Percentiles rank a stretch among this genome's conserved stretches.
These are phyloP conservation scores for Allacma fusca DNA, from an alignment of 2,888 invertebrate genomes.

Conservation along the genomic window DNA sequence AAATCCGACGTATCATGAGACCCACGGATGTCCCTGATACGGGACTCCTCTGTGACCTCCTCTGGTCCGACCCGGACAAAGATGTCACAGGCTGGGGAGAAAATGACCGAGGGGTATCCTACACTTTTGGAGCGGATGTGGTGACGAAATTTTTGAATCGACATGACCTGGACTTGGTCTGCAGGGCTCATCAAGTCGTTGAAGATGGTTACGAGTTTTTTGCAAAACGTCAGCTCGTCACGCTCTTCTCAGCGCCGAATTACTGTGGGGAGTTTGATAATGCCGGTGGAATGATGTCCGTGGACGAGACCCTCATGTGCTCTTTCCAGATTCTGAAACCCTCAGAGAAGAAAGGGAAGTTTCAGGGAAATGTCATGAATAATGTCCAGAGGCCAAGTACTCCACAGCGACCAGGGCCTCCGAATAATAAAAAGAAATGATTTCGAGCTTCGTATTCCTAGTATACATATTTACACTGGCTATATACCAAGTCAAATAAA, in stretches of 20 bases:
- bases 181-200: conserved; percentile 97
- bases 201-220: conserved; percentile 99
- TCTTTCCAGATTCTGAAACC: conserved; percentile 99
- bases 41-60: conserved; percentile 76
- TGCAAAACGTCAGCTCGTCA: conserved; percentile 96
- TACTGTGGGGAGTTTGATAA: conserved; percentile 99
- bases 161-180: conserved; percentile 96
- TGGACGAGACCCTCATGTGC: conserved; percentile 98
- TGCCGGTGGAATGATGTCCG: conserved; percentile 99
- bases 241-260: conserved; percentile 97
- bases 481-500: too few relatives aligned
- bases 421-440: too few relatives aligned
- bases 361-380: conserved; percentile 83
- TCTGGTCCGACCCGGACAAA: conserved; percentile 98
- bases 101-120: conserved; percentile 97
- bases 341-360: conserved; percentile 99
- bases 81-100: conserved; percentile 74
- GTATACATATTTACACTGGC: too few relatives aligned
- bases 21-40: conserved; percentile 46
- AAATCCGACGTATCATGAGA: conserved; percentile 49
- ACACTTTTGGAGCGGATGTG: conserved; percentile 97
- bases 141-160: conserved; percentile 95
- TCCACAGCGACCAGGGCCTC: conserved; percentile 49
- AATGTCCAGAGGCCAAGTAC: conserved; percentile 35
- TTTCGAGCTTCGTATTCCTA: too few relatives aligned